Conservation (phyloP, 2,797 vertebrate genomes). For the Eospalax fontanierii region DNA sequence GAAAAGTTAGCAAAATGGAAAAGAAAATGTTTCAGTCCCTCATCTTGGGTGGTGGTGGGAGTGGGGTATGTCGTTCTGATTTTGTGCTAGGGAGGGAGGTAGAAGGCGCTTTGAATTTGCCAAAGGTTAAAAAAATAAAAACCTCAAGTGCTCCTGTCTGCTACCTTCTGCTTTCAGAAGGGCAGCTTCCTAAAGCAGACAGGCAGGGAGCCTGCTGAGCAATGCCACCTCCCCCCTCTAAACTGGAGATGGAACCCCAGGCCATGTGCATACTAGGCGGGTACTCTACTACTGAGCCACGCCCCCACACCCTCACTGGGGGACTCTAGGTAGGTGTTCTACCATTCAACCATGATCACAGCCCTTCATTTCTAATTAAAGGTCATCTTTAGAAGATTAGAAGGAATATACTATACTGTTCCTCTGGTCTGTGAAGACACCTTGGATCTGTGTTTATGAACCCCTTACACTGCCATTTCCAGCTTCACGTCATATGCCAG, state of each 20-base stretch:
- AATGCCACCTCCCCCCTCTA: too few relatives aligned
- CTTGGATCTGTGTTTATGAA: background rate
- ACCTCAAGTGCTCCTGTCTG: background rate
- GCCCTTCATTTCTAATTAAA: background rate
- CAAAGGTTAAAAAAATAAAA: background rate
- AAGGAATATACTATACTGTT: background rate
- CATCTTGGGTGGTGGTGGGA: conserved; percentile 71
- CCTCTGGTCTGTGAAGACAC: background rate
- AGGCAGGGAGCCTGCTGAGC: background rate
- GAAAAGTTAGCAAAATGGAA: background rate
- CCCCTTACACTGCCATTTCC: background rate
- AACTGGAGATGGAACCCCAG: background rate
- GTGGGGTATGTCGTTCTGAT: conserved; percentile 32
- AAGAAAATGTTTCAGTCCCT: background rate
- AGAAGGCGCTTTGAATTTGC: background rate
- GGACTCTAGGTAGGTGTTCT: background rate
- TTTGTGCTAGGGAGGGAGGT: background rate
- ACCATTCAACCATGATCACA: background rate
- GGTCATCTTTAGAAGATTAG: background rate
- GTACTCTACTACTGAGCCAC: background rate
- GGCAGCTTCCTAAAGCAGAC: background rate
- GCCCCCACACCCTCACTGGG: too few relatives aligned
- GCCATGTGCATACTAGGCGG: background rate
- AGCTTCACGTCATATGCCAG: background rate
- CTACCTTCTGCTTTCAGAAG: background rate